Base-by-base conservation (phyloP, 2,797 vertebrate genomes). In the Chromobotia macracanthus region DNA sequence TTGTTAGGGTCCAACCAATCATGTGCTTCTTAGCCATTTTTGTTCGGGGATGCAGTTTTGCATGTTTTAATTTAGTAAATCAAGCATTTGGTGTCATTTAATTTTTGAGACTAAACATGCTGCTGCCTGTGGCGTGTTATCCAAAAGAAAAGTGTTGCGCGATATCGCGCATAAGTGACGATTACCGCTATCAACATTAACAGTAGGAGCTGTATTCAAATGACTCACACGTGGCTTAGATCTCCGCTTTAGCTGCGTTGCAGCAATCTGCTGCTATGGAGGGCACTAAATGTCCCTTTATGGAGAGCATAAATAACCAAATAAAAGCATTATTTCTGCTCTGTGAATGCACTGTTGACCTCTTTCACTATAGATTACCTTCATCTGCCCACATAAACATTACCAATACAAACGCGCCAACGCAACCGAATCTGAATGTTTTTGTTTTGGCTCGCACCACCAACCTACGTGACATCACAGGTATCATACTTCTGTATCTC, bases 321-420 rank as follows among this genome's bases (percentile, higher is more conserved):
- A 85, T 85, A 83, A 85, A 83, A 72, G 75, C 81, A 75, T 81
- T 83, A 81, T 80, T 85, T 85, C 75, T 83, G 79, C 79, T 79
- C 72, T 61, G 25, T 70, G 82, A 63, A 58, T 82, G 80, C 77
- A 50, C 79, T 82, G 65, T 80, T 70, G 61, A 84, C 79, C 75
- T 78, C 79, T 81, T 80, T 80, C 79, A 81, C 70, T 58, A 72
- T 70, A 60, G 35, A 74, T 78, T 81, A 80, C 75, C 68, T 77
- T 83, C 82, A 80, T 80, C 82, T 79, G 64, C 74, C 74, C 67
- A 76, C 72, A 72, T 38, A 25, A 55, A 82, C 64, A 60, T 31
- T 16, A 74, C 18, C 12, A 63, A 58, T 74, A 60, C 25, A 79
- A 63, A 35, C 67, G 16, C 61, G 38, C 35, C 65, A 71, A 79